Percentiles rank a stretch among this genome's conserved stretches.
Evolutionary conservation across 64 coral and sea anemone genomes (phyloP).

Genomic region (Stylophora pistillata): DNA sequence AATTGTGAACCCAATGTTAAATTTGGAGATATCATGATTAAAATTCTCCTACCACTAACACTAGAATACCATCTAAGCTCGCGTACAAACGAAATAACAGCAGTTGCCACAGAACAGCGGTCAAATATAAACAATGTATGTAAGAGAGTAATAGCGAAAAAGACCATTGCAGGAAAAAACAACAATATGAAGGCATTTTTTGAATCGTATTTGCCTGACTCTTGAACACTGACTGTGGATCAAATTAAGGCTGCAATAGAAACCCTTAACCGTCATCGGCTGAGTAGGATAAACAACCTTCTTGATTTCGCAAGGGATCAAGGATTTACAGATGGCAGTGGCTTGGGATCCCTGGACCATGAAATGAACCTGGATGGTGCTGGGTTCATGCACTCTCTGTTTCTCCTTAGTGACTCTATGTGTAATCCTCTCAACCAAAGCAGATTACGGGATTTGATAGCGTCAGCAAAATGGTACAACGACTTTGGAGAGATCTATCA

Average conservation of each 20-base stretch:
- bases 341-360: slow-evolving; percentile 65
- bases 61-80: slow-evolving; percentile 64
- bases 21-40: slow-evolving; percentile 51
- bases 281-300: slow-evolving; percentile 43
- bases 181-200: background rate
- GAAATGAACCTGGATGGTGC: slow-evolving; percentile 57
- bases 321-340: slow-evolving; percentile 66
- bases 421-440: too few relatives aligned
- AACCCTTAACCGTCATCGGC: slow-evolving; percentile 37
- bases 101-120: background rate
- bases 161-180: background rate
- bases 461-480: slow-evolving; percentile 72
- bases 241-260: slow-evolving; percentile 31
- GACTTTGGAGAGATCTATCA: slow-evolving; percentile 90
- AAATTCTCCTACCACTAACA: slow-evolving; percentile 54
- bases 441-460: slow-evolving; percentile 33
- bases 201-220: background rate
- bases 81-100: slow-evolving; percentile 17
- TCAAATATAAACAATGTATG: background rate
- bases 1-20: background rate
- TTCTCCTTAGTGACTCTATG: slow-evolving; percentile 54
- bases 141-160: background rate
- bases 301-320: slow-evolving; percentile 63
- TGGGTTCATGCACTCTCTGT: slow-evolving; percentile 68
- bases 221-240: background rate